phyloP scores from a whole-genome alignment of 2,797 vertebrate genomes.

The Helostoma temminkii region DNA sequence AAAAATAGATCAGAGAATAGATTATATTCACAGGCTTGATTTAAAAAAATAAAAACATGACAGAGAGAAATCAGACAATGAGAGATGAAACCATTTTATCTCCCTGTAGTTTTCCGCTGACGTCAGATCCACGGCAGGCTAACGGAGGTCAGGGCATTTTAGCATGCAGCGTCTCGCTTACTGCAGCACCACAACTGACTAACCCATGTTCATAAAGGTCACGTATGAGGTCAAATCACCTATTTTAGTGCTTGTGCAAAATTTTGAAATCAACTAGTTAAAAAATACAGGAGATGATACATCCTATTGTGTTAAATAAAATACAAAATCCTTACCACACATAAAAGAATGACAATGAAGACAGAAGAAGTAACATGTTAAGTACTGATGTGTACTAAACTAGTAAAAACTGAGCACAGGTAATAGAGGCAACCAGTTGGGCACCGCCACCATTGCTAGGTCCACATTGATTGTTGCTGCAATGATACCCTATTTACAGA shows the following conservation, averaged over 20 bases:
- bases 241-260: conserved; percentile 84
- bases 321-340: conserved; percentile 65
- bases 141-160: conserved; percentile 43
- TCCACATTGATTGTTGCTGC: conserved; percentile 91
- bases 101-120: conserved; percentile 61
- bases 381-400: conserved; percentile 73
- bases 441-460: conserved; percentile 84
- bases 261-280: conserved; percentile 54
- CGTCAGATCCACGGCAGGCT: conserved; percentile 42
- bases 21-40: conserved; percentile 84
- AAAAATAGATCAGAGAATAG: conserved; percentile 80
- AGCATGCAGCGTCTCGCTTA: conserved; percentile 31
- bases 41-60: conserved; percentile 61
- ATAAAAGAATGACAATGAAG: conserved; percentile 75
- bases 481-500: conserved; percentile 90
- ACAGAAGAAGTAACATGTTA: conserved; percentile 62
- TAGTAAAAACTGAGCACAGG: conserved; percentile 68
- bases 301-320: conserved; percentile 75
- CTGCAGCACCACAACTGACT: conserved; percentile 49
- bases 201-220: conserved; percentile 53
- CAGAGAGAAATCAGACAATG: conserved; percentile 65
- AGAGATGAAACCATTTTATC: conserved; percentile 57
- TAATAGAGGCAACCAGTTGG: conserved; percentile 78
- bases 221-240: conserved; percentile 68
- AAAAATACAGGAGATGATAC: conserved; percentile 61